Evolutionary conservation across 2,888 invertebrate genomes (phyloP).

Genomic region (Eumacrocentrus americanus): DNA sequence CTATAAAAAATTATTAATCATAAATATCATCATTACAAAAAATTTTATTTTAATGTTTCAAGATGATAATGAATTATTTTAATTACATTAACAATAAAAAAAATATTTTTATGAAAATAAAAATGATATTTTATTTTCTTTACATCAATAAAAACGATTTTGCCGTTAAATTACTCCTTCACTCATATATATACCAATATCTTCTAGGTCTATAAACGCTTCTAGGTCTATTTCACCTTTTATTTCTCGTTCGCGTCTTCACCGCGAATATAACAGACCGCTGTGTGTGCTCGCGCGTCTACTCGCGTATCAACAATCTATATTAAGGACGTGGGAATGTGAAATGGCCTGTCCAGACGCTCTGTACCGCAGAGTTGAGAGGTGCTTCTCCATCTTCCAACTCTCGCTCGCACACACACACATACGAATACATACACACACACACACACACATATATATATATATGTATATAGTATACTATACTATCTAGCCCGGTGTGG

Average conservation of each 20-base stretch:
- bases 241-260: slow-evolving; percentile 25
- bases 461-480: neutral
- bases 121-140: neutral
- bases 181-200: neutral
- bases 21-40: neutral
- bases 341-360: slow-evolving; percentile 47
- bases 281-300: slow-evolving; percentile 34
- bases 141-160: neutral
- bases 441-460: neutral
- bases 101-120: neutral
- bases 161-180: neutral
- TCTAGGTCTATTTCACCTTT: slow-evolving; percentile 36
- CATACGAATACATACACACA: neutral
- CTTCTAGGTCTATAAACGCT: neutral
- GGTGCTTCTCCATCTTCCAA: slow-evolving; percentile 12
- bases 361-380: slow-evolving; percentile 23
- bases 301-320: slow-evolving; percentile 51
- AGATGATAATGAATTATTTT: no score
- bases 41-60: no score
- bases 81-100: no score
- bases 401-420: slow-evolving; percentile 7
- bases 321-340: slow-evolving; percentile 58
- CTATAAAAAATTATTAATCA: neutral
- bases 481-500: slow-evolving; percentile 12
- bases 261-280: slow-evolving; percentile 19